A percentile compares a stretch with the other conserved stretches of the same genome.
These are phyloP conservation scores for Oryctes rhinoceros DNA, from an alignment of 1,140 invertebrate species.

Conservation along the genomic window DNA sequence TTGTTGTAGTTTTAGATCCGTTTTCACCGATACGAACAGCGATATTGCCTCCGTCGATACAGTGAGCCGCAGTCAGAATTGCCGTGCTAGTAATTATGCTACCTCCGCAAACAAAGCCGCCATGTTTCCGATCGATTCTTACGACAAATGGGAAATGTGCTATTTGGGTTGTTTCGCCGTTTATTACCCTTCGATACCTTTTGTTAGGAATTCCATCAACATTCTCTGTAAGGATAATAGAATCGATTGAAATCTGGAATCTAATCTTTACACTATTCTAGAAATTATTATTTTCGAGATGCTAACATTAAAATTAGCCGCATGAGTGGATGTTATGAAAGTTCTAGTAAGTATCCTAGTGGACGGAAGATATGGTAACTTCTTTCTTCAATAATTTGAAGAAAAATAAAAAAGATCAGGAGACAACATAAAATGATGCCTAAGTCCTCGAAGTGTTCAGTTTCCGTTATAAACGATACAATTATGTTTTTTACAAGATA, in stretches of 20 bases:
- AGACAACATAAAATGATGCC: too few relatives aligned
- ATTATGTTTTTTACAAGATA: too few relatives aligned
- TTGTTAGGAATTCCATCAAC: not conserved
- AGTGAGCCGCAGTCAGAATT: constrained; percentile 24
- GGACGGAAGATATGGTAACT: too few relatives aligned
- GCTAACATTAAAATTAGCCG: too few relatives aligned
- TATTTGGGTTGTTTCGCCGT: not conserved
- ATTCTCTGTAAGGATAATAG: not conserved
- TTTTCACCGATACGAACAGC: not conserved
- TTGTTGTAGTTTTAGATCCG: not conserved
- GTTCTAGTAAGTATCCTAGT: too few relatives aligned
- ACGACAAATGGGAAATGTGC: not conserved
- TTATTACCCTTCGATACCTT: constrained; percentile 5
- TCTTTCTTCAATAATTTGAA: too few relatives aligned
- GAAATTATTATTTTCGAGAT: too few relatives aligned
- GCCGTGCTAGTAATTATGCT: not conserved
- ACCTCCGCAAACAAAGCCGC: not conserved
- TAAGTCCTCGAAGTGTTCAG: too few relatives aligned
- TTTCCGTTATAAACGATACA: too few relatives aligned
- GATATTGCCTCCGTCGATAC: not conserved
- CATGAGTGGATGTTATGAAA: too few relatives aligned
- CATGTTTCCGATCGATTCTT: not conserved
- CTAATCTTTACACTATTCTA: too few relatives aligned
- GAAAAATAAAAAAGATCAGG: too few relatives aligned
- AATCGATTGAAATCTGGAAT: not conserved